Evolutionary conservation across 2,797 vertebrate species (phyloP).

Genomic region (Poeciliopsis presidionis): DNA sequence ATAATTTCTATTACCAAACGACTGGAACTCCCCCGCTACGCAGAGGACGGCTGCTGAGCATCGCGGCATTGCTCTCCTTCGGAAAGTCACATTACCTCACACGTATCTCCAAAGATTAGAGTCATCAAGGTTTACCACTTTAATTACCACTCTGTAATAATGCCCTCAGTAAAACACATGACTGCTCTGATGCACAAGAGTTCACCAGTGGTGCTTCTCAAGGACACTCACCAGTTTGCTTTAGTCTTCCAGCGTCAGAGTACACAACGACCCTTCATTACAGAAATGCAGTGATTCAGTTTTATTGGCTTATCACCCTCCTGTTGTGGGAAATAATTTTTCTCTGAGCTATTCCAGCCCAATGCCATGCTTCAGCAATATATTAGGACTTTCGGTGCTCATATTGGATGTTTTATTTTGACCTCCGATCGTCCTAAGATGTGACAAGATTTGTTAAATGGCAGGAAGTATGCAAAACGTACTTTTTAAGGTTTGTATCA

Average conservation of each 20-base stretch:
- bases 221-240: slow-evolving; percentile 69
- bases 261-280: slow-evolving; percentile 59
- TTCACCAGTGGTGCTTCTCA: slow-evolving; percentile 57
- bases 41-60: slow-evolving; percentile 30
- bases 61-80: slow-evolving; percentile 43
- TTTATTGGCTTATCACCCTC: slow-evolving; percentile 73
- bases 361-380: slow-evolving; percentile 42
- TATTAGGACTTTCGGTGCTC: slow-evolving; percentile 38
- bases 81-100: slow-evolving; percentile 59
- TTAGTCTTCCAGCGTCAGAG: slow-evolving; percentile 37
- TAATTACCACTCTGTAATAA: slow-evolving; percentile 47
- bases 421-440: slow-evolving; percentile 38
- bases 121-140: slow-evolving; percentile 56
- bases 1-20: slow-evolving; percentile 71
- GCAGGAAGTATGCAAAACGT: too few relatives aligned
- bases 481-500: too few relatives aligned
- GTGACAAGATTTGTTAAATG: slow-evolving; percentile 35
- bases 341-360: slow-evolving; percentile 45
- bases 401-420: slow-evolving; percentile 54
- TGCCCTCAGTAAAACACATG: slow-evolving; percentile 47
- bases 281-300: slow-evolving; percentile 71
- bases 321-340: slow-evolving; percentile 64
- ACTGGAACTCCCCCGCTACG: slow-evolving; percentile 52
- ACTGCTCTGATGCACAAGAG: slow-evolving; percentile 36
- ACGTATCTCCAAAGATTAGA: slow-evolving; percentile 39